Percentiles rank a stretch among this genome's conserved stretches.
Conservation (phyloP, 2,797 vertebrate species). For the Xerus rutilus region DNA sequence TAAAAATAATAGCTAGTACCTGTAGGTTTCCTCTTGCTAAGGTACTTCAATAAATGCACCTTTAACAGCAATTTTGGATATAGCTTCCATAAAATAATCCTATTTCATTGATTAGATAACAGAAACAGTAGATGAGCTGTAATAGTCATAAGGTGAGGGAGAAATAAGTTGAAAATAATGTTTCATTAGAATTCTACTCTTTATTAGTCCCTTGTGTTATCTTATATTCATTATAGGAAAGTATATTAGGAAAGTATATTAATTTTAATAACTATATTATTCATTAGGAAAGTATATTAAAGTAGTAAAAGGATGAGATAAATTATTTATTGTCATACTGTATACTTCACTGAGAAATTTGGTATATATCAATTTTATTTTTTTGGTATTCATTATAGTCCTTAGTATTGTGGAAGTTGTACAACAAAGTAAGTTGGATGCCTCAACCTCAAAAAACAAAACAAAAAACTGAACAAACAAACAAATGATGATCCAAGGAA, state of each 20-base stretch:
- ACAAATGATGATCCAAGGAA: background rate
- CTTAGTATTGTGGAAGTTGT: background rate
- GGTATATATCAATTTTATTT: slow-evolving; percentile 1
- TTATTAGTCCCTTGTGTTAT: background rate
- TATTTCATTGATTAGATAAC: background rate
- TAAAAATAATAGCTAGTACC: background rate
- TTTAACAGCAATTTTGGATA: background rate
- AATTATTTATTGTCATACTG: background rate
- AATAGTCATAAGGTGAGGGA: background rate
- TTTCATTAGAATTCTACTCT: background rate
- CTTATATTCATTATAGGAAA: background rate
- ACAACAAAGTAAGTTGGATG: background rate
- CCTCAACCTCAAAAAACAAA: background rate
- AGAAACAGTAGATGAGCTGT: background rate
- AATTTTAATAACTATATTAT: too few relatives aligned
- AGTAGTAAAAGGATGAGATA: slow-evolving; percentile 1
- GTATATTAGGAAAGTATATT: background rate
- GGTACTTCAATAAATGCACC: background rate
- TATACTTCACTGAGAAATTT: background rate
- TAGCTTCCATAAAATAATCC: background rate
- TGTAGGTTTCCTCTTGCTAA: background rate
- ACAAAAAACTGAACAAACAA: too few relatives aligned
- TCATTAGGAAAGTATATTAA: background rate
- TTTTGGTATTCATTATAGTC: background rate
- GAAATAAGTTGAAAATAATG: background rate